phyloP scores from a whole-genome alignment of 2,888 invertebrate genomes.

The Oasisia sp. region DNA sequence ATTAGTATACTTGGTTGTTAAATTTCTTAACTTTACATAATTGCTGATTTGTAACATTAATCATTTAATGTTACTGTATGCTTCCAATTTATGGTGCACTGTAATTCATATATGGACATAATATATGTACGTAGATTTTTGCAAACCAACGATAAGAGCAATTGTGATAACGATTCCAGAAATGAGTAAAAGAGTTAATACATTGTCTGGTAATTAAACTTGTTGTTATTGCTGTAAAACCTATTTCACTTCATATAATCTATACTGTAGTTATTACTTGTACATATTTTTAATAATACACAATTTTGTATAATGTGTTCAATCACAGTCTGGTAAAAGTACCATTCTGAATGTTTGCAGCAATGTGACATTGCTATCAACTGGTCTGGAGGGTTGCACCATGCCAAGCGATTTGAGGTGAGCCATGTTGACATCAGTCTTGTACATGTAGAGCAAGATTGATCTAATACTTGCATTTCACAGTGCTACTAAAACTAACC shows the following conservation, averaged over 20 bases:
- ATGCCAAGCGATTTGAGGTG: constrained; percentile 95
- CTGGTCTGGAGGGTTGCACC: constrained; percentile 99
- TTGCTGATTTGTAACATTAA: background rate
- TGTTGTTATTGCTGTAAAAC: background rate
- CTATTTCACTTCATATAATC: background rate
- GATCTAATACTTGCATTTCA: too few relatives aligned
- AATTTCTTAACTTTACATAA: background rate
- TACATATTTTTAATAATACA: background rate
- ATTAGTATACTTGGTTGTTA: too few relatives aligned
- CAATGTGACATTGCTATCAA: constrained; percentile 92
- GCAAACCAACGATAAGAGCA: background rate
- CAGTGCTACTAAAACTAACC: too few relatives aligned
- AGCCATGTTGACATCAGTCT: constrained; percentile 18
- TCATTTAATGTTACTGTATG: too few relatives aligned
- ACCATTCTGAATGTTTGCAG: constrained; percentile 47
- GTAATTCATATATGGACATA: too few relatives aligned
- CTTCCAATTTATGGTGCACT: too few relatives aligned
- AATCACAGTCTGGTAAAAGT: background rate
- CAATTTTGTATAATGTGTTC: background rate
- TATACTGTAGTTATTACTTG: background rate
- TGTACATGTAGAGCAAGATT: background rate
- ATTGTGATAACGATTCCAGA: background rate
- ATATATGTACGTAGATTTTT: too few relatives aligned
- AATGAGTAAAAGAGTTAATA: background rate
- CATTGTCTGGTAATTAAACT: background rate